A percentile compares a stretch with the other conserved stretches of the same genome.
Evolutionary conservation across 2,888 invertebrate genomes (phyloP).

Genomic region (Macropis europaea): DNA sequence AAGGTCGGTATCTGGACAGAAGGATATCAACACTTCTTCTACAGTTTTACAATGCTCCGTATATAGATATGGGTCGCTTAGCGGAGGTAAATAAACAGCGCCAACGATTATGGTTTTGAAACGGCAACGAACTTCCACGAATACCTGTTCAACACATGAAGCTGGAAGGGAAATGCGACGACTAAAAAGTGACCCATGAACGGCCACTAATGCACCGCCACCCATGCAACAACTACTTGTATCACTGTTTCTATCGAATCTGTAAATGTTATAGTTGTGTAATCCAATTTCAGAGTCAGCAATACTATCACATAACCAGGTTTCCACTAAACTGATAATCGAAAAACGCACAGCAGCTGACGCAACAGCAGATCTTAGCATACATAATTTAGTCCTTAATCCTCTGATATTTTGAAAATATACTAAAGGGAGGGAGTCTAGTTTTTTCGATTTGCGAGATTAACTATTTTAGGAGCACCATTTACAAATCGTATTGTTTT

Average conservation of each 20-base stretch:
- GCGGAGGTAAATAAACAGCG: constrained; percentile 6
- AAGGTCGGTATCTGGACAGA: not conserved
- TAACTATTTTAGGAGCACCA: not conserved
- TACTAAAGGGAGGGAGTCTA: not conserved
- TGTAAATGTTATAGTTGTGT: not conserved
- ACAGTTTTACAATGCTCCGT: not conserved
- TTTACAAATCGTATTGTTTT: constrained; percentile 2
- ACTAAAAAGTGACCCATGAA: not conserved
- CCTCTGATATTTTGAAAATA: constrained; percentile 14
- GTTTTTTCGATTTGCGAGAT: constrained; percentile 4
- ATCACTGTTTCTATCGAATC: not conserved
- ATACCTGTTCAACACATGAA: not conserved
- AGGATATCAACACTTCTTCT: not conserved
- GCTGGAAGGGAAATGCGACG: not conserved
- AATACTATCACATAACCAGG: constrained; percentile 1
- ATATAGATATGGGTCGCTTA: not conserved
- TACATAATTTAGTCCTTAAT: not conserved
- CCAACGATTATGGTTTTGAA: not conserved
- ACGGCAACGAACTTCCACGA: not conserved
- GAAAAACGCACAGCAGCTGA: not conserved
- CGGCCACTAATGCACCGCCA: not conserved
- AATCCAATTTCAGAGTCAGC: not conserved
- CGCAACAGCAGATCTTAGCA: not conserved
- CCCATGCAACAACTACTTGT: not conserved
- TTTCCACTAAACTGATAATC: constrained; percentile 3